Base-by-base conservation (phyloP, 2,888 invertebrate genomes). In the Pasiphila rectangulata region DNA sequence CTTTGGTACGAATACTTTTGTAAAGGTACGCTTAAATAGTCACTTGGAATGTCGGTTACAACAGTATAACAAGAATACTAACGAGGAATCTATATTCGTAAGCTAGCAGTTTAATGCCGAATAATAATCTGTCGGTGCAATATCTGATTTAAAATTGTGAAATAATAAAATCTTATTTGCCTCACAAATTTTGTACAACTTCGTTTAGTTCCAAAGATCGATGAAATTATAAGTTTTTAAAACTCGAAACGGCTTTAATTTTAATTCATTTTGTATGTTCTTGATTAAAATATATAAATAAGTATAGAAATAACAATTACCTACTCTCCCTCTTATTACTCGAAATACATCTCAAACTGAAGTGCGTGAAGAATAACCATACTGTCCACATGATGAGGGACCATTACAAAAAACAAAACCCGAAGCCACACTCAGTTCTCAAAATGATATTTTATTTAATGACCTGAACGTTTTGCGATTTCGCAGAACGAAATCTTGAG, bases 391-490 rank as follows among this genome's bases (percentile, higher is more conserved):
- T 32, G 55, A 56, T 57, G 59, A 57, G 49, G 52, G 30, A 7
- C 47, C 42, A 57, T 64, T 61, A 48, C 34, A 56, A 52, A 57
- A 61, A 50, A 63, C 62, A 59, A 65, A 61, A 46, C 50, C 40
- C 12, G 54, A 55, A 48, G 43, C 46, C 51, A 40, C 49, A 54
- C 53, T 55, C 49, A 54, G 57, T 50, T 62, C 16, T 62, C 63
- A 64, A 71, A 69, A 71, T 61, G 56, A 49, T 57, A 63, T 72
- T 71, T 70, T 57, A 67, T 69, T 63, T 71, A 71, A 74, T 64
- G 66, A 66, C 64, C 63, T 63, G 64, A 67, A 67, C 65, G 63
- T 64, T 67, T 73, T 61, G 54, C 51, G 49, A 59, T 62, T 70
- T 76, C 63, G 64, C 69, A 64, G 64, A 72, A 66, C 57, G 61